Conservation (phyloP, 2,797 vertebrate genomes). For the Lateolabrax maculatus region DNA sequence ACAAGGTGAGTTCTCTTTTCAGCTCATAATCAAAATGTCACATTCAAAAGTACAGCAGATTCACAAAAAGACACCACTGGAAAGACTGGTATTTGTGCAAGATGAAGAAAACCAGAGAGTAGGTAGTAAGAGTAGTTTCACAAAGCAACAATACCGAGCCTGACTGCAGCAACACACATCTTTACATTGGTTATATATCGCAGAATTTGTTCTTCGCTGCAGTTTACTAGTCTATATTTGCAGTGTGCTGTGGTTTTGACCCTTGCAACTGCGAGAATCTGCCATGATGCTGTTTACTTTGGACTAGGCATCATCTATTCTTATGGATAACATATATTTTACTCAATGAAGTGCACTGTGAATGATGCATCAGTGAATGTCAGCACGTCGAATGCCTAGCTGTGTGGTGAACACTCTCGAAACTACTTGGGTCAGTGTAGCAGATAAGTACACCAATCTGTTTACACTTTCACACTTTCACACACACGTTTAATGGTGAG, state of each 20-base stretch:
- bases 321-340: not conserved
- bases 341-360: slow-evolving; percentile 8
- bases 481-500: too few species aligned
- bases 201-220: slow-evolving; percentile 11
- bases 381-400: not conserved
- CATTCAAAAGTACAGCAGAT: slow-evolving; percentile 45
- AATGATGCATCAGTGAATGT: not conserved
- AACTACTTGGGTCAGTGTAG: not conserved
- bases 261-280: not conserved
- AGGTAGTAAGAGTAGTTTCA: slow-evolving; percentile 9
- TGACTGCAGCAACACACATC: not conserved
- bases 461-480: not conserved
- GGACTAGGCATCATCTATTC: slow-evolving; percentile 1
- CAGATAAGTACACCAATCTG: slow-evolving; percentile 2
- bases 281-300: not conserved
- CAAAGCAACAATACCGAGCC: slow-evolving; percentile 32
- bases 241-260: not conserved
- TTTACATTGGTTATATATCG: slow-evolving; percentile 7
- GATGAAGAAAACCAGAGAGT: slow-evolving; percentile 16
- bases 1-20: slow-evolving; percentile 26
- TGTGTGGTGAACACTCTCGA: slow-evolving; percentile 7
- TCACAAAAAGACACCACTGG: slow-evolving; percentile 37
- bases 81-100: slow-evolving; percentile 34
- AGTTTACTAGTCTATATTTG: not conserved
- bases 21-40: slow-evolving; percentile 38